A percentile compares a stretch with the other conserved stretches of the same genome.
These are phyloP conservation scores for Ochlodes sylvanus DNA, from an alignment of 2,888 invertebrate species.

Conservation along the genomic window DNA sequence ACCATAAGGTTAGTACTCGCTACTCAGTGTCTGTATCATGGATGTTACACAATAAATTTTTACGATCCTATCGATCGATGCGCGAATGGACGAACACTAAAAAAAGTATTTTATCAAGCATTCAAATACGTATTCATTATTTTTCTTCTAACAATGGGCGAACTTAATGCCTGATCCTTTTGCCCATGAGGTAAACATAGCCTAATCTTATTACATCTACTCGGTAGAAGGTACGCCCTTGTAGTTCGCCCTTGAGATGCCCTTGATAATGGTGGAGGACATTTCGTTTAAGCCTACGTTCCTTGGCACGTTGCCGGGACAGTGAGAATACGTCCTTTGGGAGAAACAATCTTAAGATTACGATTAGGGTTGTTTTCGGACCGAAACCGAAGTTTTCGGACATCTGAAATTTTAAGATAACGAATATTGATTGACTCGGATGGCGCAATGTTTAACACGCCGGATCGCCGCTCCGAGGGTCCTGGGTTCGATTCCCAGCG, in stretches of 20 bases:
- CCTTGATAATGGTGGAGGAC: slow-evolving; percentile 49
- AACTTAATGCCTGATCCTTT: slow-evolving; percentile 1
- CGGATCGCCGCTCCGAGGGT: no score
- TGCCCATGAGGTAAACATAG: not conserved
- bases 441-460: no score
- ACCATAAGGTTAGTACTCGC: no score
- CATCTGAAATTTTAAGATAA: not conserved
- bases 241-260: slow-evolving; percentile 41
- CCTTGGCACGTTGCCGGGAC: slow-evolving; percentile 35
- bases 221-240: not conserved
- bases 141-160: not conserved
- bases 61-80: no score
- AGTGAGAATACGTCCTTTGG: slow-evolving; percentile 26
- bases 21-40: no score
- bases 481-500: no score
- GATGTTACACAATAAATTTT: no score
- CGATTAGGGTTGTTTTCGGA: not conserved
- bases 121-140: slow-evolving; percentile 3
- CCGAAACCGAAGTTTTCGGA: not conserved
- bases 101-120: not conserved
- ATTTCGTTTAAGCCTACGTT: slow-evolving; percentile 47
- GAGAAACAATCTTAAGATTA: slow-evolving; percentile 3
- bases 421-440: no score
- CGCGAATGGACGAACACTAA: no score
- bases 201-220: slow-evolving; percentile 30